Evolutionary conservation across 2,888 invertebrate species (phyloP).

Genomic region (Erebia aethiops): DNA sequence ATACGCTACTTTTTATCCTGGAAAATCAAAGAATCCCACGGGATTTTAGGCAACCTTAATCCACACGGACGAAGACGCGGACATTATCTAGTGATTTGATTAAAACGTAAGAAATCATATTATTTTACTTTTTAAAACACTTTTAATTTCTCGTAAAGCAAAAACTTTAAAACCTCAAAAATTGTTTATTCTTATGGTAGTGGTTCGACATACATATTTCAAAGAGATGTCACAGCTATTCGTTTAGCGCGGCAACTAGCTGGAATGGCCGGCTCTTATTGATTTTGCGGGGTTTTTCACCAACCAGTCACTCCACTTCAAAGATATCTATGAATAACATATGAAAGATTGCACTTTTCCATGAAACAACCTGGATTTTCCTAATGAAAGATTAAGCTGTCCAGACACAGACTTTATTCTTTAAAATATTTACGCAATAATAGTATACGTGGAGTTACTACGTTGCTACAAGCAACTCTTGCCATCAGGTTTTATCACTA

Average conservation of each 20-base stretch:
- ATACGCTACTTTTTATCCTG: too few relatives aligned
- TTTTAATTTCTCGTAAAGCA: too few relatives aligned
- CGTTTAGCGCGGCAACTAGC: constrained; percentile 11
- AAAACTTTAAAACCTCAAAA: too few relatives aligned
- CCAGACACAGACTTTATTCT: too few relatives aligned
- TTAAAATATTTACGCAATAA: neutral
- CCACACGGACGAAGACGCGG: too few relatives aligned
- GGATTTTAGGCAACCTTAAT: too few relatives aligned
- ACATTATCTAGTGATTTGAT: too few relatives aligned
- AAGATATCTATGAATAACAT: neutral
- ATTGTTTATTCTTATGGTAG: neutral
- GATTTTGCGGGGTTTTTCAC: constrained; percentile 2
- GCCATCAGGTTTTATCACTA: too few relatives aligned
- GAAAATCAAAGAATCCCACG: too few relatives aligned
- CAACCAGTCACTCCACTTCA: constrained; percentile 7
- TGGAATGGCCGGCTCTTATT: constrained; percentile 5
- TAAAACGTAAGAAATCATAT: too few relatives aligned
- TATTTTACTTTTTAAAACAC: too few relatives aligned
- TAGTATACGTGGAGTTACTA: neutral
- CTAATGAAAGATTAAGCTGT: neutral
- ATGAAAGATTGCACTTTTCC: neutral
- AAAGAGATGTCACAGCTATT: constrained; percentile 7
- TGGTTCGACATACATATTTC: constrained; percentile 7
- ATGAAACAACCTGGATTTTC: neutral
- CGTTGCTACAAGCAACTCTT: too few relatives aligned